Base-by-base conservation (phyloP, 1,140 invertebrate genomes). In the Drosophila arizonae region DNA sequence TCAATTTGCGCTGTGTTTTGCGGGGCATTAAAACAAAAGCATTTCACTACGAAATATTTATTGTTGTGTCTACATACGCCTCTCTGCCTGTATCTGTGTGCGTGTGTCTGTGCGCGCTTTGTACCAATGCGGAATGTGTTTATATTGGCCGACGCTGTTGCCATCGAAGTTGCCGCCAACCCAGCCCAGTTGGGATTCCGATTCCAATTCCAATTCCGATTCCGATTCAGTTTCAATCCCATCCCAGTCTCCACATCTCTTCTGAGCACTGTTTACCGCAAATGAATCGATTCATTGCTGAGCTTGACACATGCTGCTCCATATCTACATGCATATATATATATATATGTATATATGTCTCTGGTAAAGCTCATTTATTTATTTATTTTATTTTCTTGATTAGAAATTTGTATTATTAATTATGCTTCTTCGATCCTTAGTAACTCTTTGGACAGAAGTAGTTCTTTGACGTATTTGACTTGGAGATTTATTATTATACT, bases 21-120 rank as follows among this genome's bases (percentile, higher is more conserved):
- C 82, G 82, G 79, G 82, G 82, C 82, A 86, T 86, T 86, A 86
- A 86, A 87, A 86, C 82, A 86, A 86, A 86, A 86, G 78, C 82
- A 81, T 86, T 86, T 87, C 76, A 81, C 82, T 79, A 77, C 79
- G 54, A 81, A 69, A 76, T 82, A 87, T 87, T 87, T 86, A 79
- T 87, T 86, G 81, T 81, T 81, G 68, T 76, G 50, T 45, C 11
- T 45, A 17, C 48, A 6, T 9, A 17, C 15, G 43, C 43, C n/a
- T 45, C 43, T 45, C 6, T 56, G 10, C 11, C 9, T 41, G 10
- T 55, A 3, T 43, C 5, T 54, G 41, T 46, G 52, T 17, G 26
- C 48, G 51, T 65, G 41, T 65, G 41, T 33, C 6, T 13, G 61
- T 43, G 45, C 33, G 48, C 60, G 62, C 15, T 11, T 36, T 80